phyloP scores from a whole-genome alignment of 1,140 invertebrate genomes.

The Heliconius congener region DNA sequence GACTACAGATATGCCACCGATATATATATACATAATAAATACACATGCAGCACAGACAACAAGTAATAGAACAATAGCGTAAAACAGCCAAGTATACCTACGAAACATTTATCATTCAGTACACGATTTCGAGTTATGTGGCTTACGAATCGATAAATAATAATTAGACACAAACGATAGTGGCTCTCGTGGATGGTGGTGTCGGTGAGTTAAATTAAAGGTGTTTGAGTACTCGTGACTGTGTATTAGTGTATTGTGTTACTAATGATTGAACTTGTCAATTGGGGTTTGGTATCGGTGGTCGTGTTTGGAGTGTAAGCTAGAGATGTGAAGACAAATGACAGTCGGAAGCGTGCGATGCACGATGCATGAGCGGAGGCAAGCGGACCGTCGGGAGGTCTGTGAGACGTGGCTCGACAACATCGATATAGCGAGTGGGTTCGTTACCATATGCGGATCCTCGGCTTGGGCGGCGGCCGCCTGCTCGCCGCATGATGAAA shows the following conservation, averaged over 20 bases:
- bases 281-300: background rate
- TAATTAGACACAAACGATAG: slow-evolving; percentile 13
- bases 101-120: slow-evolving; percentile 38
- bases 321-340: slow-evolving; percentile 43
- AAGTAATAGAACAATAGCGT: slow-evolving; percentile 38
- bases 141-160: slow-evolving; percentile 25
- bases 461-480: slow-evolving; percentile 92
- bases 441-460: slow-evolving; percentile 94
- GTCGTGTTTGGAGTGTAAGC: slow-evolving; percentile 7
- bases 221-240: background rate
- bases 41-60: slow-evolving; percentile 36
- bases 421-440: slow-evolving; percentile 62
- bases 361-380: slow-evolving; percentile 72
- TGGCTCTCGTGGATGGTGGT: slow-evolving; percentile 1
- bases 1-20: slow-evolving; percentile 15
- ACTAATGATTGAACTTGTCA: background rate
- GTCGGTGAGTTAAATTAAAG: background rate
- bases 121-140: slow-evolving; percentile 32
- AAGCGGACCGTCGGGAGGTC: slow-evolving; percentile 76
- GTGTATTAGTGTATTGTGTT: background rate
- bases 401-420: slow-evolving; percentile 64
- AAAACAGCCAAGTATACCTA: slow-evolving; percentile 36
- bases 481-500: slow-evolving; percentile 80
- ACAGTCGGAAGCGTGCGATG: slow-evolving; percentile 69
- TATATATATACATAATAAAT: slow-evolving; percentile 14